These are phyloP conservation scores for Aricia artaxerxes DNA, from an alignment of 2,888 invertebrate genomes.

Conservation along the genomic window DNA sequence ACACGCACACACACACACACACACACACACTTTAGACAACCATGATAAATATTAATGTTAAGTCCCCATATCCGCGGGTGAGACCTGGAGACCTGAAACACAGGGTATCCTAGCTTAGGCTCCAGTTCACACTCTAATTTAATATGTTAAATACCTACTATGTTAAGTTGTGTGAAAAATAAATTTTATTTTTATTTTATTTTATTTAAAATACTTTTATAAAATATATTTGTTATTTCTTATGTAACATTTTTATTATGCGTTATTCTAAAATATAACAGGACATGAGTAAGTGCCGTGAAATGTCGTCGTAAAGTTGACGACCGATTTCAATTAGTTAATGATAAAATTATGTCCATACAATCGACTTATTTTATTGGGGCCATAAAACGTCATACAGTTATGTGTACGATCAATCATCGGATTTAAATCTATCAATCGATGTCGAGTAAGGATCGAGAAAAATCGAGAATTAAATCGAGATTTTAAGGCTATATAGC, in stretches of 20 bases:
- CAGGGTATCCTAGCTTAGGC: too few relatives aligned
- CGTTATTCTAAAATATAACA: constrained; percentile 11
- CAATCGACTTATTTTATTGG: constrained; percentile 35
- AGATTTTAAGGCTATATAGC: neutral
- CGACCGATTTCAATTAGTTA: constrained; percentile 31
- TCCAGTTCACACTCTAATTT: too few relatives aligned
- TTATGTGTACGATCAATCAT: constrained; percentile 24
- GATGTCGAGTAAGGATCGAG: neutral
- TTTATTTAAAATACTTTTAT: too few relatives aligned
- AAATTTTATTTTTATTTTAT: too few relatives aligned
- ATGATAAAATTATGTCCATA: constrained; percentile 33
- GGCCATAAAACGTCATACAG: constrained; percentile 21
- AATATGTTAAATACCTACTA: too few relatives aligned
- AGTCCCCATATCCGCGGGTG: too few relatives aligned
- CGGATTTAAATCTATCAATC: neutral
- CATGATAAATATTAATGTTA: too few relatives aligned
- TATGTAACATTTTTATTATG: neutral
- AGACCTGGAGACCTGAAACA: too few relatives aligned
- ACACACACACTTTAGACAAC: too few relatives aligned
- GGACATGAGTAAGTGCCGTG: constrained; percentile 25
- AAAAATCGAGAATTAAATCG: neutral
- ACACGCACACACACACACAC: too few relatives aligned
- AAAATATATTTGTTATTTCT: too few relatives aligned
- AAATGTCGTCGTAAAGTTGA: constrained; percentile 32
- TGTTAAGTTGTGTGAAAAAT: too few relatives aligned